These are phyloP conservation scores for Lobophora halterata DNA, from an alignment of 2,888 invertebrate genomes.

Conservation along the genomic window DNA sequence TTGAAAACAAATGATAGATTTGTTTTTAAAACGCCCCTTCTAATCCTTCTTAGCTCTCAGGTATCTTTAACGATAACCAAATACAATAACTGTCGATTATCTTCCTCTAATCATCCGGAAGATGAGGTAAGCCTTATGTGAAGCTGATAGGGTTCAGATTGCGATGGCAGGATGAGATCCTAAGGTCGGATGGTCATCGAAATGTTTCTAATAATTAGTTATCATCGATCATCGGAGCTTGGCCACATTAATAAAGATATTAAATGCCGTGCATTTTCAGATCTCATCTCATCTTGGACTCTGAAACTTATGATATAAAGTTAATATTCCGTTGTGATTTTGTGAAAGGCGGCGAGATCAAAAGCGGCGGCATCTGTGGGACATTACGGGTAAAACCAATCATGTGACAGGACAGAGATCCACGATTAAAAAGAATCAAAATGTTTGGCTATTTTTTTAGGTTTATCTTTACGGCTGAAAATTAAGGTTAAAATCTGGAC, in stretches of 20 bases:
- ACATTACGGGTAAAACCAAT: conserved; percentile 68
- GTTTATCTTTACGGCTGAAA: conserved; percentile 17
- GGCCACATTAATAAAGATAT: conserved; percentile 76
- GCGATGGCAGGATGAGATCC: conserved; percentile 27
- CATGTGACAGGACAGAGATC: conserved; percentile 57
- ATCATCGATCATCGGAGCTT: conserved; percentile 73
- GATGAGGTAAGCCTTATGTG: conserved; percentile 20
- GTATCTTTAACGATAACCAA: conserved; percentile 65
- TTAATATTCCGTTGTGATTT: conserved; percentile 10
- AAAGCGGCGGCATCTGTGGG: conserved; percentile 61
- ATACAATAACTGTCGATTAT: conserved; percentile 74
- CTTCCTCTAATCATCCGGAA: conserved; percentile 47
- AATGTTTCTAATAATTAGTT: conserved; percentile 77
- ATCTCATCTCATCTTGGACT: conserved; percentile 4
- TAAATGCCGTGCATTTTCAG: conserved; percentile 56
- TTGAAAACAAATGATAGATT: conserved; percentile 30
- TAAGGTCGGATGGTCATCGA: conserved; percentile 63
- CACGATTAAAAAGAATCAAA: conserved; percentile 46
- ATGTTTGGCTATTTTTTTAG: conserved; percentile 51
- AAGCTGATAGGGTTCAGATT: conserved; percentile 17
- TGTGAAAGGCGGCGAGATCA: conserved; percentile 58
- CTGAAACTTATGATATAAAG: conserved; percentile 7
- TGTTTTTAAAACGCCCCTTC: conserved; percentile 30
- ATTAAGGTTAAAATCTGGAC: conserved; percentile 7
- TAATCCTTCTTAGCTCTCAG: conserved; percentile 46